Evolutionary conservation across 2,888 invertebrate species (phyloP).

Genomic region (Bombylius discolor): DNA sequence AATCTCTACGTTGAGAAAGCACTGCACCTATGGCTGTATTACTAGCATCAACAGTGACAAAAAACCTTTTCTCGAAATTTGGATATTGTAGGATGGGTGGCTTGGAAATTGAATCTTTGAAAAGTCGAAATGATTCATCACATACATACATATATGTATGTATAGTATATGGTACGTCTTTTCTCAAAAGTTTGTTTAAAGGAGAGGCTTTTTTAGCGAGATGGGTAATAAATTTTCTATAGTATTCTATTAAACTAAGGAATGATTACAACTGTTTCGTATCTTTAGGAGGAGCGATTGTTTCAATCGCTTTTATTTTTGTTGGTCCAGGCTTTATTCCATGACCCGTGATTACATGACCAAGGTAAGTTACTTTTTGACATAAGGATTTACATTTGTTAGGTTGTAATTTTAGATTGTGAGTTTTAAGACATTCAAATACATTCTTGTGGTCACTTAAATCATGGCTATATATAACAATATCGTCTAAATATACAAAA

Average conservation of each 20-base stretch:
- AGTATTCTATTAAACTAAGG: background rate
- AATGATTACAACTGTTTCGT: background rate
- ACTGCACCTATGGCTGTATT: background rate
- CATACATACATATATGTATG: no score
- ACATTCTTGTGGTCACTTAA: no score
- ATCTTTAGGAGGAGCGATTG: background rate
- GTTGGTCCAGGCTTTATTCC: background rate
- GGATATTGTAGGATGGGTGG: background rate
- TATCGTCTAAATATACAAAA: no score
- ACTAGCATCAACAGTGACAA: background rate
- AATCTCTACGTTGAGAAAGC: slow-evolving; percentile 1
- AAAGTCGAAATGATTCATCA: slow-evolving; percentile 1
- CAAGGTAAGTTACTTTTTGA: background rate
- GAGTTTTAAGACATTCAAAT: no score
- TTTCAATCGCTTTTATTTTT: background rate
- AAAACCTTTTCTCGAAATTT: background rate
- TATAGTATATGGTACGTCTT: background rate
- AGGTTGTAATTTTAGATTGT: no score
- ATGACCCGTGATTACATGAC: no score
- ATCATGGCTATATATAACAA: no score
- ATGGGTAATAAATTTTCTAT: background rate
- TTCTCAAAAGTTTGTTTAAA: background rate
- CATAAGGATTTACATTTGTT: no score
- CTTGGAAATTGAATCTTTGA: background rate
- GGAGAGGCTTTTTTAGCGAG: background rate